phyloP scores from a whole-genome alignment of 2,113 vertebrate species.

The Nymphicus hollandicus region DNA sequence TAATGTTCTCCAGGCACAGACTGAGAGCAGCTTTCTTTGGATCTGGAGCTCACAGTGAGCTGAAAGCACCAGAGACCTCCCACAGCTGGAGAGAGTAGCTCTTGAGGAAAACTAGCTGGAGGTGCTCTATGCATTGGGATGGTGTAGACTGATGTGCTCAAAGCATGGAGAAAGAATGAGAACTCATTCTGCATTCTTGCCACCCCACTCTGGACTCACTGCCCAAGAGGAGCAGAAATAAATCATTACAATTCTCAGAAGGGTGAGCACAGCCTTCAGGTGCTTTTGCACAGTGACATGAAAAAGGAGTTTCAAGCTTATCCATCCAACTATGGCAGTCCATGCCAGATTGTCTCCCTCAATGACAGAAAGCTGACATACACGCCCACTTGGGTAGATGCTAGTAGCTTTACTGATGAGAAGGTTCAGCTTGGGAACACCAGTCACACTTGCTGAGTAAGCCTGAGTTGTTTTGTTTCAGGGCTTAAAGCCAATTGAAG shows the following conservation, averaged over 20 bases:
- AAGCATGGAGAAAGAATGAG: background rate
- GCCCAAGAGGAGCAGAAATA: background rate
- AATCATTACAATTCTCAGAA: background rate
- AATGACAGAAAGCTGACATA: background rate
- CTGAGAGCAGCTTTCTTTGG: background rate
- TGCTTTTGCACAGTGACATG: background rate
- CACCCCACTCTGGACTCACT: background rate
- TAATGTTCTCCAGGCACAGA: background rate
- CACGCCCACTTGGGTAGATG: background rate
- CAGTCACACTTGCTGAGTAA: background rate
- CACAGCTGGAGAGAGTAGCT: background rate
- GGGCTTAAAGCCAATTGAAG: background rate
- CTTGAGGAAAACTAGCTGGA: background rate
- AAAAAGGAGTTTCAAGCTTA: background rate
- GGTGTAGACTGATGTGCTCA: background rate
- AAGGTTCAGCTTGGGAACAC: background rate
- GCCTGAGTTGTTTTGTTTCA: background rate
- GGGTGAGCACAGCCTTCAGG: background rate
- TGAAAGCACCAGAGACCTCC: rapidly evolving
- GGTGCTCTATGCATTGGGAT: background rate
- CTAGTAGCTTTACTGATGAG: background rate
- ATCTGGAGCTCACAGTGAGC: background rate
- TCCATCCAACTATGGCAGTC: background rate
- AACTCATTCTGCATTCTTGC: background rate
- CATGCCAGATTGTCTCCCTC: background rate